Conservation (phyloP, 2,113 vertebrate genomes). For the Xenopus laevis region DNA sequence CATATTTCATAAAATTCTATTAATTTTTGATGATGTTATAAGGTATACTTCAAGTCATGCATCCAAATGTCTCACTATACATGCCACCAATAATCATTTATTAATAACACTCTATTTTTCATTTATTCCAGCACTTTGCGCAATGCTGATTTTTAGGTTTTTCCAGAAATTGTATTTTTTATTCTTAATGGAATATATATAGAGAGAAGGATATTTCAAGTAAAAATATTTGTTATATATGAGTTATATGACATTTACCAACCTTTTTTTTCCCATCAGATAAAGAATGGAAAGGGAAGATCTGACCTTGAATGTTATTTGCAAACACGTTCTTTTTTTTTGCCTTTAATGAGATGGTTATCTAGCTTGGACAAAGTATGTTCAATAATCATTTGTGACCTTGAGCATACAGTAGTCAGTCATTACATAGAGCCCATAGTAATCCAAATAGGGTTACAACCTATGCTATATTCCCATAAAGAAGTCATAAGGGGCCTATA, state of each 20-base stretch:
- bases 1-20: slow-evolving; percentile 21
- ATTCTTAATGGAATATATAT: neutral
- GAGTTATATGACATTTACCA: neutral
- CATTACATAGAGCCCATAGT: too few relatives aligned
- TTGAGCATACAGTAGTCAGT: neutral
- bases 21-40: slow-evolving; percentile 18
- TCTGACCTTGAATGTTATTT: neutral
- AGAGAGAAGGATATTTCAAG: neutral
- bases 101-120: slow-evolving; percentile 7
- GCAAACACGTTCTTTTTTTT: neutral
- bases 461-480: too few relatives aligned
- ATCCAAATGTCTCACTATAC: slow-evolving; percentile 7
- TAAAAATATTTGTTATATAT: neutral
- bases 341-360: neutral
- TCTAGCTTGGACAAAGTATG: neutral
- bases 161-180: too few relatives aligned
- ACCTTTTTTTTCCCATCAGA: too few relatives aligned
- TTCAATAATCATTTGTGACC: neutral
- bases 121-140: neutral
- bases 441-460: too few relatives aligned
- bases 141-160: neutral
- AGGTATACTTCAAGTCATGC: neutral
- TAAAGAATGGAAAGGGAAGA: neutral
- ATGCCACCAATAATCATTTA: slow-evolving; percentile 18
- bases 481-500: too few relatives aligned